Conservation (phyloP, 2,113 vertebrate genomes). For the Salvelinus alpinus region DNA sequence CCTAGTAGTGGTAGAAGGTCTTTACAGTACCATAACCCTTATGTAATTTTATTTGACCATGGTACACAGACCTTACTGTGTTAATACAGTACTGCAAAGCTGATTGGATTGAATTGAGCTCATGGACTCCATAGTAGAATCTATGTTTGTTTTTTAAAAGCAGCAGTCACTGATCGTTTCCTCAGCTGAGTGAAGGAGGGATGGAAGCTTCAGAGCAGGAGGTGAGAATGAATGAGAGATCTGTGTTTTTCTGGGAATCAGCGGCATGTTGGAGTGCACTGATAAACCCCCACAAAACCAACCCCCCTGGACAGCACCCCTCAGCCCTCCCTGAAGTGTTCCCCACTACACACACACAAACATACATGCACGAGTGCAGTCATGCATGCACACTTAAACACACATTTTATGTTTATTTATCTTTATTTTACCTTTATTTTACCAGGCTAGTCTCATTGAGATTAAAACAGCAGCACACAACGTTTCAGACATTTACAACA, state of each 20-base stretch:
- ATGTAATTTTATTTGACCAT: no score
- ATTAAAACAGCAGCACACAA: no score
- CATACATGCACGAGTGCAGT: no score
- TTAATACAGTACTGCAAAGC: no score
- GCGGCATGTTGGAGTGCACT: conserved; percentile 23
- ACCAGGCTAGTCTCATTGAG: no score
- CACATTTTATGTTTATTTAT: not conserved
- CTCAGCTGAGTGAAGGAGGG: conserved; percentile 24
- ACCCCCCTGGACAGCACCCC: conserved; percentile 35
- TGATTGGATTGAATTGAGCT: no score
- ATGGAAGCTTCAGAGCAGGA: conserved; percentile 16
- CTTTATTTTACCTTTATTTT: no score
- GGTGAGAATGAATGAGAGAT: conserved; percentile 36
- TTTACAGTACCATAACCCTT: no score
- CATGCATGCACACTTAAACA: not conserved
- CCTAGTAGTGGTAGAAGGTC: no score
- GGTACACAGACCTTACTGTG: no score
- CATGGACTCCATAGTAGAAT: no score
- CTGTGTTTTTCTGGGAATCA: conserved; percentile 48
- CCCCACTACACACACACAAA: not conserved
- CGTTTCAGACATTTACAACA: no score
- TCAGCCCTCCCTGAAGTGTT: conserved; percentile 4
- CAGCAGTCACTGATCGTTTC: conserved; percentile 49
- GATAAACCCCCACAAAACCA: conserved; percentile 9
- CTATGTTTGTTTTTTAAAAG: not conserved